Conservation (phyloP, 35 echinoderm and acorn worm genomes). For the Acanthaster planci region DNA sequence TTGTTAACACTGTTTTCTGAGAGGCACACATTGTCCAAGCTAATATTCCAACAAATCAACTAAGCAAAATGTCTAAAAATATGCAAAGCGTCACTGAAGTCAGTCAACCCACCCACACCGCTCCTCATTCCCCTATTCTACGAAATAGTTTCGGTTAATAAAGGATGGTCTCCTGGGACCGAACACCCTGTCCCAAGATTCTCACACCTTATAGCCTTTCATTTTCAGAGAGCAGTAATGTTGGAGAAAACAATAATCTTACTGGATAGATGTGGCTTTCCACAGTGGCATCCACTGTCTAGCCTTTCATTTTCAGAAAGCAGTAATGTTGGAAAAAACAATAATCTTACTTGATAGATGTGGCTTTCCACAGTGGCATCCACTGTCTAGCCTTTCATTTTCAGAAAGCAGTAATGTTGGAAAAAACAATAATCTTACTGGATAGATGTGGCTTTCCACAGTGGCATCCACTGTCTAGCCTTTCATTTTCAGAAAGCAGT, state of each 20-base stretch:
- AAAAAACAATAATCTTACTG: constrained; percentile 45
- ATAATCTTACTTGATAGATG: constrained; percentile 90
- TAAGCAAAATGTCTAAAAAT: too few relatives aligned
- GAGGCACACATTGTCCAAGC: not conserved
- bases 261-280: constrained; percentile 99
- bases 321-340: too few relatives aligned
- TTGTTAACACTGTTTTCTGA: not conserved
- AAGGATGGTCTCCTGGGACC: too few relatives aligned
- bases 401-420: too few relatives aligned
- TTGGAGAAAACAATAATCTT: too few relatives aligned
- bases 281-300: constrained; percentile 88
- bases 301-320: too few relatives aligned
- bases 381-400: constrained; percentile 68
- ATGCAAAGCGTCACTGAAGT: too few relatives aligned
- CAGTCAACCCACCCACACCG: too few relatives aligned
- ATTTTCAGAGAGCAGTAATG: too few relatives aligned
- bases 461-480: constrained; percentile 91
- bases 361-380: constrained; percentile 98
- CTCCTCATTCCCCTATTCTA: too few relatives aligned
- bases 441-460: constrained; percentile 97
- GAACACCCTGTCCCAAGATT: constrained; percentile 93
- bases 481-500: too few relatives aligned
- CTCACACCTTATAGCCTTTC: constrained; percentile 79
- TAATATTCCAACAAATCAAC: not conserved
- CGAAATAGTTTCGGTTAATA: too few relatives aligned